A percentile compares a stretch with the other conserved stretches of the same genome.
phyloP scores from a whole-genome alignment of 2,797 vertebrate genomes.

The Dicrostonyx torquatus region DNA sequence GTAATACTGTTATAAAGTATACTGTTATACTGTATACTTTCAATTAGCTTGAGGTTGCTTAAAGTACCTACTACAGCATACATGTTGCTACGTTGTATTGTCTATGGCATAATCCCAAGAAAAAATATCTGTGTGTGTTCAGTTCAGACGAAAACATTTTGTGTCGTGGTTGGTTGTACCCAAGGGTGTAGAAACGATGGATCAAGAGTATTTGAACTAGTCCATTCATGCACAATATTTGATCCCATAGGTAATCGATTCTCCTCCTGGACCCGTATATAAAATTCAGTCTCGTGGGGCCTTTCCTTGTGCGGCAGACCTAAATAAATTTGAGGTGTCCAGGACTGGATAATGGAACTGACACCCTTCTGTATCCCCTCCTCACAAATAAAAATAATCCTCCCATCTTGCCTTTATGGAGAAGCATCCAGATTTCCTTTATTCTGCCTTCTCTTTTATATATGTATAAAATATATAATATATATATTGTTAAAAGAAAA shows the following conservation, averaged over 20 bases:
- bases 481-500: too few relatives aligned
- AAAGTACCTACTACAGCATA: not conserved
- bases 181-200: not conserved
- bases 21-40: not conserved
- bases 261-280: not conserved
- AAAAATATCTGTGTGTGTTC: not conserved
- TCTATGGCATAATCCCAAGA: not conserved
- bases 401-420: not conserved
- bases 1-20: too few relatives aligned
- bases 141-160: not conserved
- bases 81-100: not conserved
- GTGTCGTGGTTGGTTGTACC: not conserved
- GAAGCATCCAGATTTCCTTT: not conserved
- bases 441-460: not conserved
- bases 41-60: not conserved
- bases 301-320: not conserved
- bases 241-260: not conserved
- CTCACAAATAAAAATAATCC: not conserved
- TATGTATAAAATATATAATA: too few relatives aligned
- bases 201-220: not conserved
- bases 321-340: not conserved
- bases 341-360: not conserved
- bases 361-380: not conserved
- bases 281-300: not conserved
- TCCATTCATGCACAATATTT: not conserved